A percentile compares a stretch with the other conserved stretches of the same genome.
phyloP scores from a whole-genome alignment of 37 sponge, comb jelly and placozoan genomes.

The Halisarca cf. caerulea region DNA sequence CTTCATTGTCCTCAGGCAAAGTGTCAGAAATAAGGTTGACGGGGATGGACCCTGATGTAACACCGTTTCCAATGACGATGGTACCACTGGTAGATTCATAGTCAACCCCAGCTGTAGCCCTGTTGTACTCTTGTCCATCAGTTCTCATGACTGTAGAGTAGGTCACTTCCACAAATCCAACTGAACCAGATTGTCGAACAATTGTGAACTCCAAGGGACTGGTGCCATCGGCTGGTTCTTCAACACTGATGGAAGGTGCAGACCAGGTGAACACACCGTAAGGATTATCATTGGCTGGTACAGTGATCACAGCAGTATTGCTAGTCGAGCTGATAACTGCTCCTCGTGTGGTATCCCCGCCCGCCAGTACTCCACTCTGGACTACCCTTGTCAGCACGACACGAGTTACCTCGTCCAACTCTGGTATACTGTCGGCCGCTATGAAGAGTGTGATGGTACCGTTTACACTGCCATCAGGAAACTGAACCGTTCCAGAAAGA shows the following conservation, averaged over 20 bases:
- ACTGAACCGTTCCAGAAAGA: constrained; percentile 57
- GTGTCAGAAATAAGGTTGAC: constrained; percentile 53
- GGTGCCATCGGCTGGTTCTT: constrained; percentile 39
- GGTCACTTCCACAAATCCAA: constrained; percentile 49
- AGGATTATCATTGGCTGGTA: constrained; percentile 82
- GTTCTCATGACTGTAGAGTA: constrained; percentile 7
- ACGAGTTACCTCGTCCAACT: constrained; percentile 68
- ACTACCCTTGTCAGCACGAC: constrained; percentile 56
- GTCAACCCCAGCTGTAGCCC: constrained; percentile 40
- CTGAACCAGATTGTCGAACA: constrained; percentile 73
- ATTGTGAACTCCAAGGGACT: constrained; percentile 46
- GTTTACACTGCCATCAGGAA: constrained; percentile 40
- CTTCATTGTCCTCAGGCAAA: constrained; percentile 59
- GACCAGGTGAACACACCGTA: constrained; percentile 76
- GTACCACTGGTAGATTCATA: constrained; percentile 31
- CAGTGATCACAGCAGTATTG: constrained; percentile 61
- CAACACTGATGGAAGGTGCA: constrained; percentile 21
- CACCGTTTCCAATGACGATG: background rate
- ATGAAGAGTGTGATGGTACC: constrained; percentile 57
- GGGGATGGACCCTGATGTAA: constrained; percentile 27
- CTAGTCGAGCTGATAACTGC: constrained; percentile 46
- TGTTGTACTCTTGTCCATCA: background rate
- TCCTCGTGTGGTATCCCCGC: constrained; percentile 57
- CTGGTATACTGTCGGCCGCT: constrained; percentile 56
- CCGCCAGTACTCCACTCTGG: constrained; percentile 60